phyloP scores from a whole-genome alignment of 2,113 vertebrate species.

The Nothocercus nigrocapillus region DNA sequence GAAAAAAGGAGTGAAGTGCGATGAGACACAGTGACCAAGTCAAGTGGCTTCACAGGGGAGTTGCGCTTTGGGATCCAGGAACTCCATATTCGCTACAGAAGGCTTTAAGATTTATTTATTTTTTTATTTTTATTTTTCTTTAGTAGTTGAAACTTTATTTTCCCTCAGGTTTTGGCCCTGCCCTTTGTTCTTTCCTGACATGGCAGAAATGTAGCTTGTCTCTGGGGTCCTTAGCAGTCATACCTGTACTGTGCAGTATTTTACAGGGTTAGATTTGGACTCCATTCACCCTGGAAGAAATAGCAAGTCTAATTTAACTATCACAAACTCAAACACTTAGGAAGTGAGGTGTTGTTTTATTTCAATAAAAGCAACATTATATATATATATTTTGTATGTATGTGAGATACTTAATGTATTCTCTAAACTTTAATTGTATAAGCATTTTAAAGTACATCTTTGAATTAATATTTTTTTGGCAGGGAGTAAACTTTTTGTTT shows the following conservation, averaged over 20 bases:
- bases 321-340: background rate
- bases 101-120: background rate
- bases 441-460: background rate
- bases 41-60: constrained; percentile 32
- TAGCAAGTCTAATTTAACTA: constrained; percentile 8
- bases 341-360: background rate
- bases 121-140: background rate
- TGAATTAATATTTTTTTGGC: background rate
- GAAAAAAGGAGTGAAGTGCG: constrained; percentile 66
- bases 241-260: background rate
- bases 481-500: background rate
- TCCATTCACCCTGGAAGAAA: background rate
- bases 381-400: background rate
- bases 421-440: background rate
- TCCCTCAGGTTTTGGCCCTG: background rate
- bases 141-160: background rate
- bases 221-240: background rate
- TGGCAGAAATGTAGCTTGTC: constrained; percentile 41
- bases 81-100: background rate
- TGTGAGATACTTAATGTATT: background rate
- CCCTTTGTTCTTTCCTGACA: constrained; percentile 40
- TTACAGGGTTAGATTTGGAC: background rate
- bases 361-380: background rate
- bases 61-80: constrained; percentile 40
- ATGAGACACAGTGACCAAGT: constrained; percentile 50